These are phyloP conservation scores for Watsonalla binaria DNA, from an alignment of 2,888 invertebrate genomes.

Conservation along the genomic window DNA sequence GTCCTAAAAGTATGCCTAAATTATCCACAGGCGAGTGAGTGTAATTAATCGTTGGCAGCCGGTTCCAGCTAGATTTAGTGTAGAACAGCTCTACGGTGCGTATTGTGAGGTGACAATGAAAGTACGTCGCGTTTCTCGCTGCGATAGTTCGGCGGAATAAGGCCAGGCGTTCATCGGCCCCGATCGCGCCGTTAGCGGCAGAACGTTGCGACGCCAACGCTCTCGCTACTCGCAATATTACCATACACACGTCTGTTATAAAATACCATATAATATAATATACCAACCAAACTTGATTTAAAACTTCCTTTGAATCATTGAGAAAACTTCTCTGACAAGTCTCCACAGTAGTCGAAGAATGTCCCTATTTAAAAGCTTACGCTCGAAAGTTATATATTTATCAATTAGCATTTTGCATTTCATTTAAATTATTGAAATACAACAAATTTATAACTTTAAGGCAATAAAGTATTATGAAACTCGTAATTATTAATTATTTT, in stretches of 20 bases:
- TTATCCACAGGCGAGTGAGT: background rate
- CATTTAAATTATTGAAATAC: too few relatives aligned
- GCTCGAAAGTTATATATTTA: too few relatives aligned
- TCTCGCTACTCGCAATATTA: background rate
- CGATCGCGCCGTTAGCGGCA: conserved; percentile 58
- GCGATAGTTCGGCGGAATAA: conserved; percentile 72
- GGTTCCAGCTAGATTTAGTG: conserved; percentile 4
- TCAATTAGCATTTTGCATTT: too few relatives aligned
- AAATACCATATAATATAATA: background rate
- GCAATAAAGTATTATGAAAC: too few relatives aligned
- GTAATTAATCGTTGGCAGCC: conserved; percentile 1
- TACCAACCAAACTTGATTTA: background rate
- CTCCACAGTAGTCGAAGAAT: background rate
- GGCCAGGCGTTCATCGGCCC: conserved; percentile 77
- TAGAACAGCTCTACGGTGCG: conserved; percentile 26
- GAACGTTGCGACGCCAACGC: conserved; percentile 7
- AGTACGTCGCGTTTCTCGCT: conserved; percentile 71
- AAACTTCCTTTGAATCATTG: background rate
- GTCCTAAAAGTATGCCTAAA: background rate
- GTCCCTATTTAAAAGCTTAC: too few relatives aligned
- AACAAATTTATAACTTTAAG: too few relatives aligned
- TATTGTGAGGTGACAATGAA: conserved; percentile 71
- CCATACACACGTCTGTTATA: conserved; percentile 1
- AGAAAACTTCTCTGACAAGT: background rate
- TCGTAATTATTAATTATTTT: too few relatives aligned